Base-by-base conservation (phyloP, 2,113 vertebrate genomes). In the Poeciliopsis prolifica region DNA sequence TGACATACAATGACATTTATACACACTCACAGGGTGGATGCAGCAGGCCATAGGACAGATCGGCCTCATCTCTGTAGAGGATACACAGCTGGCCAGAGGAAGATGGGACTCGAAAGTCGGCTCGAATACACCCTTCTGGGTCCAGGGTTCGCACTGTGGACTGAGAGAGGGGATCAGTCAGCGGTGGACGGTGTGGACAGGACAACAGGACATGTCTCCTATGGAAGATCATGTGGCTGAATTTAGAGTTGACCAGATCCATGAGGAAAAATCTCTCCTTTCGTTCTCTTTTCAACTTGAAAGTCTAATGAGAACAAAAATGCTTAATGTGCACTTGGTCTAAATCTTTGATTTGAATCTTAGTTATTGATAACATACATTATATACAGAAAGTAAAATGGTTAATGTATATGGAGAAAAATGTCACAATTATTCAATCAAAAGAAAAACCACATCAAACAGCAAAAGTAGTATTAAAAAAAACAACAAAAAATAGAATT, bases 21-120 rank as follows among this genome's bases (percentile, higher is more conserved):
- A 62, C 72, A 70, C 51, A 92, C 94, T 92, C 90, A 95, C 95
- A 85, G 31, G 92, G 89, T 24, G 92, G 92, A 81, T 95, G 93
- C 79, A 95, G 89, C 65, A 95, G 86, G 72, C 93, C 93, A 0
- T 85, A 92, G 86, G 90, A 77, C 78, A 92, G 71, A n/a, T 6
- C 3, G 0, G 70, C 14, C 72, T 89, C 14, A 30, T 86, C 40
- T 62, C 65, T 87, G 79, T 91, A 88, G 71, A 62, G 87, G 12
- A 2, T 4, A 82, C 94, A 95, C 84, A 63, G 87, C 91, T 93
- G 95, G 80, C 91, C 92, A 22, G 37, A 17, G 35, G 73, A 28
- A 5, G 83, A 31, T 17, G 86, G 87, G 58, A 95, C 70, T 62
- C 95, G 95, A 12, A 92, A 70, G 31, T 95, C 95, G n/a, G 86